Percentiles rank a stretch among this genome's conserved stretches.
Conservation (phyloP, 2,113 vertebrate species). For the Xenopus borealis region DNA sequence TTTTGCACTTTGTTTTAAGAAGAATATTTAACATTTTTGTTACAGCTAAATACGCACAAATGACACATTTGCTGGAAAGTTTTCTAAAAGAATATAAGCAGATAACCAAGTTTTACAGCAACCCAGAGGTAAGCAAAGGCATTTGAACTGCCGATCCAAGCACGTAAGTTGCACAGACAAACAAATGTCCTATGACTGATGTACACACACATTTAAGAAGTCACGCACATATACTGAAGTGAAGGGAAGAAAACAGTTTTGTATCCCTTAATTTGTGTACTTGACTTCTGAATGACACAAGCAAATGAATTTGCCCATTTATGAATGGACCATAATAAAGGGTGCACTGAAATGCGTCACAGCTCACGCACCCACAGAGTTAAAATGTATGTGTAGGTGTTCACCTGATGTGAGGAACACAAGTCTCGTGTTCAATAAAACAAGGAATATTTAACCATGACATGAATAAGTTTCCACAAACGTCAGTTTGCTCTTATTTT, state of each 20-base stretch:
- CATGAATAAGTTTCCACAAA: no score
- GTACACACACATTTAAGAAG: no score
- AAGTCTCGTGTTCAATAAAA: neutral
- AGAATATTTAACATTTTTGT: neutral
- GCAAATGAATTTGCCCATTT: no score
- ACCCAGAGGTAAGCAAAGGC: conserved; percentile 61
- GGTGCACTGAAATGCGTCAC: neutral
- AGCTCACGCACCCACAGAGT: neutral
- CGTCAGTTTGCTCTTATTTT: no score
- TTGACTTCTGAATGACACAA: neutral
- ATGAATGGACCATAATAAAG: neutral
- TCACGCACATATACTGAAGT: neutral
- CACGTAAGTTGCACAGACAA: no score
- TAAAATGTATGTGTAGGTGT: conserved; percentile 5
- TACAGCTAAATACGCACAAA: conserved; percentile 64
- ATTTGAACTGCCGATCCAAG: no score
- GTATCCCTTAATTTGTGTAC: no score
- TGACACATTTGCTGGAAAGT: conserved; percentile 67
- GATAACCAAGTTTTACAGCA: conserved; percentile 60
- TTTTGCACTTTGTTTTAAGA: no score
- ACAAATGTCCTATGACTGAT: no score
- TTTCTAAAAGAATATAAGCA: conserved; percentile 71
- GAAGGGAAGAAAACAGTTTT: no score
- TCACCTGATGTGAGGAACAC: neutral
- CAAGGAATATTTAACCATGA: no score